A percentile compares a stretch with the other conserved stretches of the same genome.
Evolutionary conservation across 2,113 vertebrate genomes (phyloP).

Genomic region (Zootoca vivipara): DNA sequence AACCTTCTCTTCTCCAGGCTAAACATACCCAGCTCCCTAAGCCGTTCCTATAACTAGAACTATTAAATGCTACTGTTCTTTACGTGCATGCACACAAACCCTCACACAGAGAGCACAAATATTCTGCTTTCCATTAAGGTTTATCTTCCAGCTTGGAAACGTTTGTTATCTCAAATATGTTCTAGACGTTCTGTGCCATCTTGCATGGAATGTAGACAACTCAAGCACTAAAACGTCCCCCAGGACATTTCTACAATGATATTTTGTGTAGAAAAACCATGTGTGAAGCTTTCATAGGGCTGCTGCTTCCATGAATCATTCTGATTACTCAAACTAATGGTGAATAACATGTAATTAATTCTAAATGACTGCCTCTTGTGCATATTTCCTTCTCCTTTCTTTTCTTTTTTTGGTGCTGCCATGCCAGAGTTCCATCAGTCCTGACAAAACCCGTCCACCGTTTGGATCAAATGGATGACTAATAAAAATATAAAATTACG

Average conservation of each 20-base stretch:
- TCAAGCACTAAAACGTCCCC: neutral
- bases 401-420: neutral
- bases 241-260: neutral
- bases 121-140: neutral
- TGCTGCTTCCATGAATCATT: neutral
- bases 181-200: neutral
- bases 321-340: neutral
- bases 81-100: neutral
- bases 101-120: neutral
- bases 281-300: neutral
- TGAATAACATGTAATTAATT: constrained; percentile 15
- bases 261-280: neutral
- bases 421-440: neutral
- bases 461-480: neutral
- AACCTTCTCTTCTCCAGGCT: too few relatives aligned
- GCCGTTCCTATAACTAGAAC: too few relatives aligned
- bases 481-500: neutral
- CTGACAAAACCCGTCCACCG: neutral
- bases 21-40: too few relatives aligned
- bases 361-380: neutral
- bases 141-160: constrained; percentile 6
- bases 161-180: constrained; percentile 24
- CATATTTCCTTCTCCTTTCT: neutral
- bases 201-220: neutral
- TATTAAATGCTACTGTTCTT: neutral